Conservation (phyloP, 2,113 vertebrate species). For the Sakesphorus luctuosus region DNA sequence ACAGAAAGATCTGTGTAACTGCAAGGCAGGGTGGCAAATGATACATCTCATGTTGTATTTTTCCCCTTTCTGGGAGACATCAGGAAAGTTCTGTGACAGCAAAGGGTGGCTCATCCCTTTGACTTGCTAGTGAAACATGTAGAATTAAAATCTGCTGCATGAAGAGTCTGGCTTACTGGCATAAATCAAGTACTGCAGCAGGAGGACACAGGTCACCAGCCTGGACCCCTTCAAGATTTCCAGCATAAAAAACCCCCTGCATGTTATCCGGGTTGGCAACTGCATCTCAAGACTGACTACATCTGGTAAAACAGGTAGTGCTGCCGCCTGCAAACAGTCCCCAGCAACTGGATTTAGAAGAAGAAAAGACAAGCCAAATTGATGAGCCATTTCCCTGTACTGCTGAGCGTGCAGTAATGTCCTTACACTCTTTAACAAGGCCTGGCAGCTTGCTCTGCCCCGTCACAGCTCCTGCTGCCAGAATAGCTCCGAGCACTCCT, state of each 20-base stretch:
- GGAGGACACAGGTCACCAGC: neutral
- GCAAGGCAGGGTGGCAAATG: neutral
- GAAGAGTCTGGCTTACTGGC: neutral
- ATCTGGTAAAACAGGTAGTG: neutral
- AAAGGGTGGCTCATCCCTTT: neutral
- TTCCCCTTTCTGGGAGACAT: neutral
- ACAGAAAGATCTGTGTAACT: neutral
- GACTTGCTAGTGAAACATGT: neutral
- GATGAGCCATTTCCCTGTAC: neutral
- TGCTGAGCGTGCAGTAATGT: neutral
- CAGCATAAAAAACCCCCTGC: neutral
- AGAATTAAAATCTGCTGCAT: neutral
- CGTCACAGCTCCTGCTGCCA: neutral
- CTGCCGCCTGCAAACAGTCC: neutral
- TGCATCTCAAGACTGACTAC: neutral
- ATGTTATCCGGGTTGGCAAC: neutral
- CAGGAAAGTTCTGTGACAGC: neutral
- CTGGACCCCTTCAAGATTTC: neutral
- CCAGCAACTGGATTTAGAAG: neutral
- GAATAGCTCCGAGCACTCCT: neutral
- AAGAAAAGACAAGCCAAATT: neutral
- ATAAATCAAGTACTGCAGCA: neutral
- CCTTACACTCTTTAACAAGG: neutral
- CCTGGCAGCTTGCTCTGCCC: constrained; percentile 1
- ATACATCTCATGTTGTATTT: neutral